Base-by-base conservation (phyloP, 1,140 invertebrate genomes). In the Drosophila pectinifera region DNA sequence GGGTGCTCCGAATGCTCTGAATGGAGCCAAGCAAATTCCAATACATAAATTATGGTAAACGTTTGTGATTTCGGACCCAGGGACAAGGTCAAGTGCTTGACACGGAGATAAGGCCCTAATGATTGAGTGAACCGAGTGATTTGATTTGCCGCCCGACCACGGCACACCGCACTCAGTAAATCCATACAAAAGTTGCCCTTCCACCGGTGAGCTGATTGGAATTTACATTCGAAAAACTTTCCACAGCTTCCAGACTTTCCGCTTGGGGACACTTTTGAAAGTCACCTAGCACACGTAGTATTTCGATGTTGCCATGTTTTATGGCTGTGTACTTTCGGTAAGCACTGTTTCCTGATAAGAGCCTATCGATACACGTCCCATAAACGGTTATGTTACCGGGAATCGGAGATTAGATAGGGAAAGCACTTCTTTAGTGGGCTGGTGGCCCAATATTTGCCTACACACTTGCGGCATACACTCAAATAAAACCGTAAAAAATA, bases 351-450 rank as follows among this genome's bases (percentile, higher is more conserved):
- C 2, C n/a, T 20, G 64, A 74, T 65, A 74, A 74, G 38, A 24
- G 31, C 14, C 39, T 51, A 75, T 74, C 61, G 53, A 65, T 64
- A 65, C 45, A 65, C 61, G 39, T 38, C 36, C 57, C 42, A 74
- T 74, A 74, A 74, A 74, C 42, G 42, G 57, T 26, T 73, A 56
- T 73, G 69, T 74, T 74, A 61, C 48, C 70, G 16, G 41, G 28
- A 73, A 61, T 73, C 20, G 16, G 13, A 45, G 73, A 75, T 75
- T 36, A 75, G 73, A 75, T 75, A 67, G 34, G 53, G 31, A 41
- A 56, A 26, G 64, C 64, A 65, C 45, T 65, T 49, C 49, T 39
- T 34, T 24, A 31, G 26, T 65, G 61, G 58, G 45, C 64, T 46
- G 64, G 53, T 65, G 59, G 61, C 4, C 14, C 36, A 43, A 65